These are phyloP conservation scores for Rhopilema esculentum DNA, from an alignment of 30 jellyfish, hydroid and myxozoan genomes.

Conservation along the genomic window DNA sequence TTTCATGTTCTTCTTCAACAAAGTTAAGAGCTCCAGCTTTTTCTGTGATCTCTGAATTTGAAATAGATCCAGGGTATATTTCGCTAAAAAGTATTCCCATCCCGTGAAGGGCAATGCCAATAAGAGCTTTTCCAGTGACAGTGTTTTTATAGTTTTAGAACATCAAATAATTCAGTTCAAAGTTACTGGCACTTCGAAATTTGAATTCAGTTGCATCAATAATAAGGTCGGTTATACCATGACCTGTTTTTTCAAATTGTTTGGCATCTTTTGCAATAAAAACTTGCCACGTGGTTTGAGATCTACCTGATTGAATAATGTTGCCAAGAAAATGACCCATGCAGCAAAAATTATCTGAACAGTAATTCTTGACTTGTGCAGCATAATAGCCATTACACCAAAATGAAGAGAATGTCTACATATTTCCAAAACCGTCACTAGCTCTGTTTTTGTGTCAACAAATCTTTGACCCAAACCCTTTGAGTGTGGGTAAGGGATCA, in stretches of 20 bases:
- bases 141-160: conserved; percentile 50
- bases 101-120: conserved; percentile 68
- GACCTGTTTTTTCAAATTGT: conserved; percentile 50
- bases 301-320: conserved; percentile 51
- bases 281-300: conserved; percentile 41
- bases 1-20: conserved; percentile 72
- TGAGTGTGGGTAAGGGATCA: conserved; percentile 18
- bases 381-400: conserved; percentile 48
- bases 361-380: conserved; percentile 40
- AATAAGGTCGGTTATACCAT: conserved; percentile 44
- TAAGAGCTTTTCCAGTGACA: conserved; percentile 48
- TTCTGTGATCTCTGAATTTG: conserved; percentile 65
- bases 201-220: no score
- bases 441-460: conserved; percentile 14
- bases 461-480: conserved; percentile 14
- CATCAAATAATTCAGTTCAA: conserved; percentile 49
- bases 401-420: conserved; percentile 54
- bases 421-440: conserved; percentile 2
- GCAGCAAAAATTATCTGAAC: conserved; percentile 30
- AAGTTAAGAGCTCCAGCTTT: conserved; percentile 56
- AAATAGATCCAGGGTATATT: conserved; percentile 67
- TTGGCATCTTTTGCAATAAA: conserved; percentile 50
- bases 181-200: conserved; percentile 56
- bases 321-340: conserved; percentile 25
- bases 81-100: conserved; percentile 52